Base-by-base conservation (phyloP, 2,888 invertebrate genomes). In the Chymomyza amoena region DNA sequence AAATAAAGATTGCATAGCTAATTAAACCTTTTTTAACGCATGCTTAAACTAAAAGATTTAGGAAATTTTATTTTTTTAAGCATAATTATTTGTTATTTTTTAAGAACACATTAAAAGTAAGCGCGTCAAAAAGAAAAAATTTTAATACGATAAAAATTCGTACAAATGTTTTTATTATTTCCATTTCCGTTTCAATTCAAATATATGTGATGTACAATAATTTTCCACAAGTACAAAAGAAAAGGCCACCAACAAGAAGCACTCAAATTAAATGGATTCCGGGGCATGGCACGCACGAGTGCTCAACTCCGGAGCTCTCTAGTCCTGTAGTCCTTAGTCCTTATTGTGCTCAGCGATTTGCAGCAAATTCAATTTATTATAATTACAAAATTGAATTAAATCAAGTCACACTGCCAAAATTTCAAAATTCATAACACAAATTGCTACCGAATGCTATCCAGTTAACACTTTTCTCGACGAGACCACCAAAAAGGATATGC, bases 351-450 rank as follows among this genome's bases (percentile, higher is more conserved):
- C 60, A 66, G 60, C 68, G 66, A 73, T 61, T 68, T 67, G 66
- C 66, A 76, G 65, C 76, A 78, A 89, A 87, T 82, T 87, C 66
- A 85, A 87, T 83, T 84, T 87, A 79, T 72, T 80, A 83, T 88
- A 88, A 88, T 87, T 86, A 87, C 72, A 66, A 84, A 89, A 88
- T 88, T 89, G 84, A 89, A 88, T 88, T 86, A 87, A 78, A 66
- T 76, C 61, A 59, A 83, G 79, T 85, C 85, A 81, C 78, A 77
- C 79, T 77, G 81, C 79, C 70, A 82, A 84, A 84, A 80, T 75
- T 84, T 79, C 79, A 76, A 84, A 80, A 88, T 84, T 89, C 89
- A 89, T 86, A 81, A 73, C 80, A 82, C 79, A 84, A 70, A 70
- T 73, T 61, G 66, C 66, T 64, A 66, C 64, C 52, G 70, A 50